phyloP scores from a whole-genome alignment of 2,113 vertebrate species.

The Pseudorhombus dupliciocellatus region DNA sequence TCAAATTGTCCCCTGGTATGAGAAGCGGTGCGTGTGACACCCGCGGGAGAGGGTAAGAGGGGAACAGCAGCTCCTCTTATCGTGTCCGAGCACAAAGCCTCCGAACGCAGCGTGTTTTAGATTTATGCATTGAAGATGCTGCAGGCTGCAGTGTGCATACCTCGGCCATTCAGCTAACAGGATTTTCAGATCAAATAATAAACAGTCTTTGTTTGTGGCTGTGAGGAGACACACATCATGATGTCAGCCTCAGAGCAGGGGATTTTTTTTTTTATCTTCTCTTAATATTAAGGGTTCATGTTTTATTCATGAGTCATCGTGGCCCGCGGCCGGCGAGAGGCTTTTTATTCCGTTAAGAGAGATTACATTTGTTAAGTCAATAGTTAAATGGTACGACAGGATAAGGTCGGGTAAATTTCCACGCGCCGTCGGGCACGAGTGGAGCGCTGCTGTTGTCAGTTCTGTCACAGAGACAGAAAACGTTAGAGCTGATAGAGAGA shows the following conservation, averaged over 20 bases:
- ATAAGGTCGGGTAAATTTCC: slow-evolving; percentile 49
- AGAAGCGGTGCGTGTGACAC: background rate
- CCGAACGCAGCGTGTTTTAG: slow-evolving; percentile 31
- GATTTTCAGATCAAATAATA: slow-evolving; percentile 35
- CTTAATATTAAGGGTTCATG: slow-evolving; percentile 43
- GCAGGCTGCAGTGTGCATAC: background rate
- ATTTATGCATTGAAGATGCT: slow-evolving; percentile 46
- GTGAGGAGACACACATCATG: slow-evolving; percentile 23
- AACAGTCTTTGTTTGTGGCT: slow-evolving; percentile 35
- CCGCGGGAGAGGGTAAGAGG: background rate
- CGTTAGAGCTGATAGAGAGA: no score
- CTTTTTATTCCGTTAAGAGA: slow-evolving; percentile 58
- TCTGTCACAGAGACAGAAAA: background rate
- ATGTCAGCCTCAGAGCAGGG: slow-evolving; percentile 32
- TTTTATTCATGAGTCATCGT: slow-evolving; percentile 71
- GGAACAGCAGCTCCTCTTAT: slow-evolving; percentile 38
- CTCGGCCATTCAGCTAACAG: slow-evolving; percentile 35
- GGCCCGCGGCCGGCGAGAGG: slow-evolving; percentile 47
- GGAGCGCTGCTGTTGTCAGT: background rate
- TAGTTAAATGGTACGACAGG: slow-evolving; percentile 68
- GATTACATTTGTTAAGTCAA: slow-evolving; percentile 70
- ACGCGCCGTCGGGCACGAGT: background rate
- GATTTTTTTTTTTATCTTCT: slow-evolving; percentile 33
- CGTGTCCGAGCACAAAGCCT: slow-evolving; percentile 41
- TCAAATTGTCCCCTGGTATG: no score